phyloP scores from a whole-genome alignment of 2,888 invertebrate genomes.

The Pseudanteris insignis region DNA sequence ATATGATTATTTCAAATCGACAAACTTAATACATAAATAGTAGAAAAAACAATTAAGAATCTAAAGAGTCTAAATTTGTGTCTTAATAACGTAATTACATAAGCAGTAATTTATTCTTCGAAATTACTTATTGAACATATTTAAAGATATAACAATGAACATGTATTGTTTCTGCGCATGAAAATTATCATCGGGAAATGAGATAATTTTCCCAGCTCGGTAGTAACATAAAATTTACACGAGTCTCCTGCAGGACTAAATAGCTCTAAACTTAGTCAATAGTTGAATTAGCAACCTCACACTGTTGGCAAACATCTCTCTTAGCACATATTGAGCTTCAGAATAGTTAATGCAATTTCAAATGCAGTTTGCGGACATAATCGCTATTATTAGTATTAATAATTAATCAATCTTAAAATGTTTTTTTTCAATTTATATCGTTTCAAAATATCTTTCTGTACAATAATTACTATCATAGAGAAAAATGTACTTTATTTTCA shows the following conservation, averaged over 20 bases:
- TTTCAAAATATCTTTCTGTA: no score
- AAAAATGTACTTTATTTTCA: no score
- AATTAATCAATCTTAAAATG: conserved; percentile 3
- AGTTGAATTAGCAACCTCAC: conserved; percentile 26
- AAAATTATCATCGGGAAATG: conserved; percentile 2
- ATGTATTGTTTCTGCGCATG: neutral
- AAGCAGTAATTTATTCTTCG: no score
- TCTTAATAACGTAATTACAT: no score
- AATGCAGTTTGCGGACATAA: conserved; percentile 16
- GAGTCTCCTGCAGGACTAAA: conserved; percentile 16
- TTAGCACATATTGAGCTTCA: conserved; percentile 30
- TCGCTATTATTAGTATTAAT: conserved; percentile 10
- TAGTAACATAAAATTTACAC: conserved; percentile 17
- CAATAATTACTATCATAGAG: no score
- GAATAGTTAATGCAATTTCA: conserved; percentile 21
- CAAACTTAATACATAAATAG: no score
- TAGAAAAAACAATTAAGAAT: no score
- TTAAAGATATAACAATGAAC: no score
- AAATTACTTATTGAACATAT: no score
- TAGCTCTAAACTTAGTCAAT: conserved; percentile 19
- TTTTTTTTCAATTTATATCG: no score
- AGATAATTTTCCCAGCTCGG: conserved; percentile 1
- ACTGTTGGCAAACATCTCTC: conserved; percentile 32
- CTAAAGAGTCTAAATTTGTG: no score
- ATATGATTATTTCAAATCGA: no score